Evolutionary conservation across 2,888 invertebrate genomes (phyloP), one percentile per base, ranked within the genome.

Genomic region (Rhagonycha fulva): DNA sequence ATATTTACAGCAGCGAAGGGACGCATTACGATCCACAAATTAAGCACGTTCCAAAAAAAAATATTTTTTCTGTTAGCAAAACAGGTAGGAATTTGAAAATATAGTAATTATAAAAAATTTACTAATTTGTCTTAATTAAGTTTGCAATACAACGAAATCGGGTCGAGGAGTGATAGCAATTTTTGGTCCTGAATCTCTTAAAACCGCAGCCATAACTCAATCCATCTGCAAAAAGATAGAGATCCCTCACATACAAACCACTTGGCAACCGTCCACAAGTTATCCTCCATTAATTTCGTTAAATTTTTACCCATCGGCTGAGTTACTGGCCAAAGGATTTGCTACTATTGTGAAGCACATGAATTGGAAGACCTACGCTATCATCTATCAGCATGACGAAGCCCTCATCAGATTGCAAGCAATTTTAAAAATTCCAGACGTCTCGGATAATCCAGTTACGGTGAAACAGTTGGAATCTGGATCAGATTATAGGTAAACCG

Each of bases 151-250:
- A 75, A 74, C 69, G 10, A 72, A 71, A 14, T 60, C 9, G 9
- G 60, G 73, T 1, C 19, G 23, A 3, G 95, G 95, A 72, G 89
- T 96, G 2, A 93, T 93, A 5, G 96, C 94, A 62, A 90, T 98
- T 47, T 93, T 98, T 83, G 97, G 97, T 1, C 96, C 97, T 0
- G 91, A 92, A 76, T 90, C 92, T 66, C 90, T 89, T 79, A 86
- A 89, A 62, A 90, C 93, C 0, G 89, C 94, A 4, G 90, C 92
- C 61, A 94, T 96, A 83, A 92, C 96, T 9, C 94, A 96, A 85
- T 95, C 96, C 30, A 92, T 97, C 80, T 94, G 95, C 82, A 94
- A 95, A 84, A 91, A 92, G 74, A 90, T 96, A 81, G 96, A 96
- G 88, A 91, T 98, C 78, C 98, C 98, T 0, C 95, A 96, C 84